Base-by-base conservation (phyloP, 2,888 invertebrate species). In the Pammene aurita region DNA sequence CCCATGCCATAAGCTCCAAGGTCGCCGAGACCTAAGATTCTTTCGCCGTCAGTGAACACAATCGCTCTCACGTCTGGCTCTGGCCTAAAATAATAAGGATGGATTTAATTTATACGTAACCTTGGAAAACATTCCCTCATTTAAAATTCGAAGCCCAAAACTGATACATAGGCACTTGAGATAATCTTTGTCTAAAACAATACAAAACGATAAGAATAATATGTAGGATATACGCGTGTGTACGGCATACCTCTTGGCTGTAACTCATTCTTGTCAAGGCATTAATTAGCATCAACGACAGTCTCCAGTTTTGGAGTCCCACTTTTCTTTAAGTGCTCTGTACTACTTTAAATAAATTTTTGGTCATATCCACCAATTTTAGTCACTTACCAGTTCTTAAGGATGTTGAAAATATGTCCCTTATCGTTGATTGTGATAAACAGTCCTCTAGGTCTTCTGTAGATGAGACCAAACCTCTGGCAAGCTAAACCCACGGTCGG, bases 1-100 rank as follows among this genome's bases (percentile, higher is more conserved):
- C 99, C 99, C 98, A 98, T 98, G 34, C 99, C 99, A 80, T 97
- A 97, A 0, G 98, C 98, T 0, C 99, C 99, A 61, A 99, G 94
- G 87, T 99, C 99, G 6, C 99, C 99, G 50, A 99, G 94, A 75
- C 99, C 99, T 75, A 99, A 93, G 84, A 99, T 99, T 65, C 99
- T 94, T 85, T 99, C 99, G 42, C 99, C 99, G 80, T 99, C 99
- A 0, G 99, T 99, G 62, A 99, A 98, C 62, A 97, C 97, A 80
- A 97, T 95, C 11, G 96, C 97, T 69, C 96, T 94, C 2, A 97
- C 97, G 81, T 96, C 95, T 48, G 96, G 95, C 90, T 97, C 97
- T 0, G 97, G 97, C 96, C 96, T 95, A 83, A 70, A 84, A 86
- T 66, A 11, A 42, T 42, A 13, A 60, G 2, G 5, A 56, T 5